Evolutionary conservation across 2,888 invertebrate genomes (phyloP), one percentile per base, ranked within the genome.

Genomic region (Norana najaformis): DNA sequence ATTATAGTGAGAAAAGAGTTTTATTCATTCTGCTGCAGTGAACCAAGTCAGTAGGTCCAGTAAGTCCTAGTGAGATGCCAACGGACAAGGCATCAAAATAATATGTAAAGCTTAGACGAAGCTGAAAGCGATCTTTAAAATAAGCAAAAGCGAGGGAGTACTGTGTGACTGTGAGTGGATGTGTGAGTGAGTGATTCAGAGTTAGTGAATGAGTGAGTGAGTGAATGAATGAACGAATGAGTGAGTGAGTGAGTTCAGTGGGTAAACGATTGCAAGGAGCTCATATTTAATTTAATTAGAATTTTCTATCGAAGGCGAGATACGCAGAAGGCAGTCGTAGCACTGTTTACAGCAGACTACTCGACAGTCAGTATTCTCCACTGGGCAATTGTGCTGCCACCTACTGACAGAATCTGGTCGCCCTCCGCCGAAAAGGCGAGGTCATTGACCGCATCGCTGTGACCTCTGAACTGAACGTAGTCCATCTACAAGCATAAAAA

Each of bases 381-480:
- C 85, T 85, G 85, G 35, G 85, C 85, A 37, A 85, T 85, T 35
- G 85, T 85, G 85, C 85, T 36, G 85, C 85, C 85, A 37, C 85
- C 85, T 85, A 85, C 36, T 36, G 85, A 36, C 35, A 85, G 23
- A 37, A 85, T 35, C 85, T 85, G 85, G 36, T 23, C 34, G 35
- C 85, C 85, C 34, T 37, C 37, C 20, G 85, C 20, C 5, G 36
- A 85, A 85, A 85, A 85, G 16, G 85, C 85, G 85, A 85, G 11
- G 37, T 85, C 85, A 37, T 37, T 85, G 23, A 85, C 37, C 37
- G 85, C 36, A 37, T 35, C 23, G 18, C 85, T 23, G 85, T 85
- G 85, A 85, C 85, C 35, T 18, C 16, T 37, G 35, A 85, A 36
- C 37, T 30, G 35, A 11, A 37, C 85, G 37, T 37, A 85, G 16